Conservation (phyloP, 2,888 invertebrate species). For the Dioctria linearis region DNA sequence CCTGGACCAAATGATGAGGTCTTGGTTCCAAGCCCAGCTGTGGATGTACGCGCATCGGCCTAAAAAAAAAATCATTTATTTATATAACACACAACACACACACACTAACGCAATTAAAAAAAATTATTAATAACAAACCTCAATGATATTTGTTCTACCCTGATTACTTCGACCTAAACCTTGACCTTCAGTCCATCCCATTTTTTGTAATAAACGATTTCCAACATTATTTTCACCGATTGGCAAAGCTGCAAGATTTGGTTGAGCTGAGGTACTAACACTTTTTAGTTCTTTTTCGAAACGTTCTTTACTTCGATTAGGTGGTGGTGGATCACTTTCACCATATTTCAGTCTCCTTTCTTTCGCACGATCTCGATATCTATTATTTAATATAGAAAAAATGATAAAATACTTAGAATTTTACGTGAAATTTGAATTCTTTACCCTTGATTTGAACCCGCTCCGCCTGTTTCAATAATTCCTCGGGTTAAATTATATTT, state of each 20-base stretch:
- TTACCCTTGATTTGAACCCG: slow-evolving; percentile 54
- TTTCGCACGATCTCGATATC: slow-evolving; percentile 95
- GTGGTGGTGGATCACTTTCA: slow-evolving; percentile 84
- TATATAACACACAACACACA: not conserved
- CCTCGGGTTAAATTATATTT: slow-evolving; percentile 70
- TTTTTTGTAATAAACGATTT: slow-evolving; percentile 94
- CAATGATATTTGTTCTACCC: slow-evolving; percentile 93
- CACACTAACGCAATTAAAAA: not conserved
- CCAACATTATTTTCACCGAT: slow-evolving; percentile 93
- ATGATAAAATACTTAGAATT: not conserved
- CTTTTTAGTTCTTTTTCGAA: slow-evolving; percentile 76
- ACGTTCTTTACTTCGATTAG: slow-evolving; percentile 81
- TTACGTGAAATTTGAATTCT: not conserved
- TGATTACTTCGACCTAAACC: slow-evolving; percentile 95
- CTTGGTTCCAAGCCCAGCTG: slow-evolving; percentile 91
- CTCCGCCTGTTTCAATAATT: slow-evolving; percentile 55
- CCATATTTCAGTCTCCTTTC: slow-evolving; percentile 95
- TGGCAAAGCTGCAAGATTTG: slow-evolving; percentile 68
- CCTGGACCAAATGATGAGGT: slow-evolving; percentile 65
- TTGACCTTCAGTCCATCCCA: slow-evolving; percentile 99
- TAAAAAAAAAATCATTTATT: slow-evolving; percentile 55
- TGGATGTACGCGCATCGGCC: slow-evolving; percentile 74
- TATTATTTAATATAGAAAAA: slow-evolving; percentile 55
- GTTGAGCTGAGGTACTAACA: slow-evolving; percentile 68
- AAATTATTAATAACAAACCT: slow-evolving; percentile 73